Conservation (phyloP, 1,140 invertebrate species). For the Adelges cooleyi region DNA sequence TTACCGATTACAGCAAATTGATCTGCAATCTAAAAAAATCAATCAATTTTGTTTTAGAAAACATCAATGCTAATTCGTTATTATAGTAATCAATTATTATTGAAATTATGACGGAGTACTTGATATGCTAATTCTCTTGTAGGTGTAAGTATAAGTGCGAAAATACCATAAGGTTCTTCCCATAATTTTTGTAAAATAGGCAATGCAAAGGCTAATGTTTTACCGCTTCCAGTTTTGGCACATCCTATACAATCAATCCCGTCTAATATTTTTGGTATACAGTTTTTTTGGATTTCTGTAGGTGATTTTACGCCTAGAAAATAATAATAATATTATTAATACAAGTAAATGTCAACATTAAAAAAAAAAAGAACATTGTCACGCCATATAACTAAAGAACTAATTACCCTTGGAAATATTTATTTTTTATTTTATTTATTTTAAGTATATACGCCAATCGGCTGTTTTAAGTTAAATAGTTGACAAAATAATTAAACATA, state of each 20-base stretch:
- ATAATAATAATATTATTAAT: too few relatives aligned
- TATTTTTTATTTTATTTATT: too few relatives aligned
- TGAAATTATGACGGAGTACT: too few relatives aligned
- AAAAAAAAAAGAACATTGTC: too few relatives aligned
- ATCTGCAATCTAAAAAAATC: conserved; percentile 63
- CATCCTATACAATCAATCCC: conserved; percentile 86
- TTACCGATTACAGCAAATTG: conserved; percentile 84
- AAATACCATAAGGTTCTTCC: conserved; percentile 88
- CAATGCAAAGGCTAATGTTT: conserved; percentile 92
- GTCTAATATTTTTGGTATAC: conserved; percentile 65
- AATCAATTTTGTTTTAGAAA: background rate
- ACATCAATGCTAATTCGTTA: too few relatives aligned
- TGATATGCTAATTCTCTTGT: conserved; percentile 90
- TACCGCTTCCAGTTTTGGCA: conserved; percentile 95
- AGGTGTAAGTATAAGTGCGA: conserved; percentile 87
- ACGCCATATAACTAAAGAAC: too few relatives aligned
- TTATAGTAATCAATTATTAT: too few relatives aligned
- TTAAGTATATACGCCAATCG: too few relatives aligned
- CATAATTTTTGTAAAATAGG: conserved; percentile 86
- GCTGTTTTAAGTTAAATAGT: too few relatives aligned
- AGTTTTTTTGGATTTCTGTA: conserved; percentile 73
- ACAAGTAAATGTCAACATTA: too few relatives aligned
- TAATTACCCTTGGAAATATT: too few relatives aligned
- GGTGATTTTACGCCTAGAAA: conserved; percentile 67
- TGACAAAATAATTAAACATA: too few relatives aligned